phyloP scores from a whole-genome alignment of 2,113 vertebrate genomes.

The Paradisaea rubra region DNA sequence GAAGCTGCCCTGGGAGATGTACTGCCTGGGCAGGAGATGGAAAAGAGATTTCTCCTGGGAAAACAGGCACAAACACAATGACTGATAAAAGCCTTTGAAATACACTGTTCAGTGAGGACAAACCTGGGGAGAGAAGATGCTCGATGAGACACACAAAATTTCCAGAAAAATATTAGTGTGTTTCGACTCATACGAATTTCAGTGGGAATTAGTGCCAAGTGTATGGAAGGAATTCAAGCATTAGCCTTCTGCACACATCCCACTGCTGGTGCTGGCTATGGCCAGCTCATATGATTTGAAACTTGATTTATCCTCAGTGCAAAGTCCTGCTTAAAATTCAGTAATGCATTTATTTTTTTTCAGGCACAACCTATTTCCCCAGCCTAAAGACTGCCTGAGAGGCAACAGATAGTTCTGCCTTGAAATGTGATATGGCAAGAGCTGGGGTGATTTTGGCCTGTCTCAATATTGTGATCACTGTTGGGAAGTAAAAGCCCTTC shows the following conservation, averaged over 20 bases:
- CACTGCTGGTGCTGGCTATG: background rate
- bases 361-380: constrained; percentile 2
- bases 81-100: background rate
- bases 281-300: background rate
- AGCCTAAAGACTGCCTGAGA: constrained; percentile 28
- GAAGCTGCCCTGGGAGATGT: background rate
- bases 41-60: background rate
- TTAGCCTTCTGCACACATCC: background rate
- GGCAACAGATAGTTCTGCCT: constrained; percentile 49
- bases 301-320: constrained; percentile 4
- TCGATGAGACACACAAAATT: background rate
- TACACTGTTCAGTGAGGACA: background rate
- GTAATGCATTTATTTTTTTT: background rate
- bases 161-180: background rate
- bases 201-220: background rate
- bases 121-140: background rate
- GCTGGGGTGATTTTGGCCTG: background rate
- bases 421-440: constrained; percentile 37
- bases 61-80: background rate
- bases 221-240: background rate
- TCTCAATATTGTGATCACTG: background rate
- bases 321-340: constrained; percentile 46
- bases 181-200: background rate
- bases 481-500: background rate
- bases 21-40: background rate